Evolutionary conservation across 1,140 invertebrate genomes (phyloP).

Genomic region (Mycetomoellerius zeteki): DNA sequence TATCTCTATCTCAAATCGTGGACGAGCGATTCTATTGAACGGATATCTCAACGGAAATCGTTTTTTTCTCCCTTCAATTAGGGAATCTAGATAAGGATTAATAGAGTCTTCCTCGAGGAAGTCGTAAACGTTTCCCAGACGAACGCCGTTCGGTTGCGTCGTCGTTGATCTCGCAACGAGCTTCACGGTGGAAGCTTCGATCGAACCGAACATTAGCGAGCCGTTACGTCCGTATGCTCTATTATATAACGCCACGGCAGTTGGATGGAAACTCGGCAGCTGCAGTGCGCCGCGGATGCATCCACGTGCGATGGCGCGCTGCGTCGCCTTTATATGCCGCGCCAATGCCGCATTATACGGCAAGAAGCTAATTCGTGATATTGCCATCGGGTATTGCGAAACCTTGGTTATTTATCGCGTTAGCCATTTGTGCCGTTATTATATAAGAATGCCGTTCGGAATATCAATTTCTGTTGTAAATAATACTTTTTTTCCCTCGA

Average conservation of each 20-base stretch:
- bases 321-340: constrained; percentile 20
- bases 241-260: constrained; percentile 59
- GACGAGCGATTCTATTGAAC: not conserved
- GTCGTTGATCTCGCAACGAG: constrained; percentile 47
- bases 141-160: constrained; percentile 29
- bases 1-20: not conserved
- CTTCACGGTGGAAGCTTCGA: constrained; percentile 37
- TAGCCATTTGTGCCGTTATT: constrained; percentile 2
- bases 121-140: not conserved
- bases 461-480: not conserved
- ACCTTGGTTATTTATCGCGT: constrained; percentile 3
- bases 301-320: constrained; percentile 42
- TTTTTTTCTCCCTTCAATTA: constrained; percentile 3
- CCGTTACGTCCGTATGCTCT: constrained; percentile 58
- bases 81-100: constrained; percentile 14
- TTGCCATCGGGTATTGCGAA: constrained; percentile 15
- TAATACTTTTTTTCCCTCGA: not conserved
- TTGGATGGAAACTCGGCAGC: constrained; percentile 57
- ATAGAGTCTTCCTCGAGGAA: constrained; percentile 42
- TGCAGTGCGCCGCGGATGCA: constrained; percentile 42
- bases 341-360: constrained; percentile 27
- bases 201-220: constrained; percentile 59
- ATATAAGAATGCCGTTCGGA: constrained; percentile 1
- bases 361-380: constrained; percentile 28
- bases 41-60: constrained; percentile 23